Conservation (phyloP, 2,888 invertebrate genomes). For the Phania funesta region DNA sequence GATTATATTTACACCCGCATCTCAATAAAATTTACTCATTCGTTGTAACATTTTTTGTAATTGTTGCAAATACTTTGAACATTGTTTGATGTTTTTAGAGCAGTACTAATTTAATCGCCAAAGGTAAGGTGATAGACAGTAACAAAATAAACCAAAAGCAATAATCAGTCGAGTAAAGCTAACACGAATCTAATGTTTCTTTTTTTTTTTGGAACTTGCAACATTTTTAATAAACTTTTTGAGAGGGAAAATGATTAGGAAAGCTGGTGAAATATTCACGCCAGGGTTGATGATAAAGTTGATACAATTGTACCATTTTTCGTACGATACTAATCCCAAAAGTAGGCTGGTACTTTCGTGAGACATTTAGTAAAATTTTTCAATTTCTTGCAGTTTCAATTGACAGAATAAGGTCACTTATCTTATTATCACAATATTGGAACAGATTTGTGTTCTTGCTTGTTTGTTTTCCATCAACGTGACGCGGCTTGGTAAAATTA, state of each 20-base stretch:
- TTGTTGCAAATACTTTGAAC: constrained; percentile 16
- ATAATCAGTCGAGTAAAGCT: constrained; percentile 56
- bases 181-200: constrained; percentile 33
- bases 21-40: constrained; percentile 7
- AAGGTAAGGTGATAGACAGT: background rate
- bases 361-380: no score
- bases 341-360: no score
- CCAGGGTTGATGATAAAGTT: no score
- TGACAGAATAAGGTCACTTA: no score
- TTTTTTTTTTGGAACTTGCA: no score
- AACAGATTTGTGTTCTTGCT: no score
- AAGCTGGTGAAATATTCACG: constrained; percentile 38
- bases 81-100: constrained; percentile 50
- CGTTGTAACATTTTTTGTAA: constrained; percentile 7
- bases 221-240: background rate
- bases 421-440: no score
- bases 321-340: no score
- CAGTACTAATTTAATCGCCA: constrained; percentile 58
- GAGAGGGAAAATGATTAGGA: constrained; percentile 25
- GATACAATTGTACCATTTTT: no score
- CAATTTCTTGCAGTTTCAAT: no score
- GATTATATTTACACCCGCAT: constrained; percentile 9
- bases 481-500: no score
- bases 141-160: constrained; percentile 6
- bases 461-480: no score